phyloP scores from a whole-genome alignment of 23 tunicate species.

The Ciona savignyi region DNA sequence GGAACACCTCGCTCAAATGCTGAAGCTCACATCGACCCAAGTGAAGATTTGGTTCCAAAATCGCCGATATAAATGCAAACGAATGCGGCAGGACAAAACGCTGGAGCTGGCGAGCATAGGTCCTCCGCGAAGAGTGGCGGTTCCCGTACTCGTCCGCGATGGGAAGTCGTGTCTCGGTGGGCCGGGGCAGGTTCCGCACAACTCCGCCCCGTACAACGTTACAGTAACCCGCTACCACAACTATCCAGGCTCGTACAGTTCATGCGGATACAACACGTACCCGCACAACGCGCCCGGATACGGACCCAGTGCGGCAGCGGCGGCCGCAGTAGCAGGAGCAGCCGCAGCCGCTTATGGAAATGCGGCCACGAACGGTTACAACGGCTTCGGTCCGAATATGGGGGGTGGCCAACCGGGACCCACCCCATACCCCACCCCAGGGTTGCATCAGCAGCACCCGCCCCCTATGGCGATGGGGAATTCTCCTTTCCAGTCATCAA shows the following conservation, averaged over 20 bases:
- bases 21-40: constrained; percentile 94
- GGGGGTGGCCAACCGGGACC: constrained; percentile 28
- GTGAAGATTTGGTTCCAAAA: constrained; percentile 99
- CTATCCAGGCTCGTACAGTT: constrained; percentile 70
- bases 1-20: constrained; percentile 90
- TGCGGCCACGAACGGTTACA: constrained; percentile 31
- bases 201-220: constrained; percentile 85
- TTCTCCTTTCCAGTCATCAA: constrained; percentile 20
- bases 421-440: constrained; percentile 18
- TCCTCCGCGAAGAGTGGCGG: constrained; percentile 76
- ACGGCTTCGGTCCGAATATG: constrained; percentile 30
- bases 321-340: constrained; percentile 30
- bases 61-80: constrained; percentile 92
- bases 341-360: constrained; percentile 69
- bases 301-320: constrained; percentile 54
- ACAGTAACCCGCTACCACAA: constrained; percentile 75
- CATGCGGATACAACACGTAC: constrained; percentile 55
- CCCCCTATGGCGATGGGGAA: constrained; percentile 17
- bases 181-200: constrained; percentile 30
- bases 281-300: constrained; percentile 35
- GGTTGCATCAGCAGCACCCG: constrained; percentile 51
- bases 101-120: constrained; percentile 83
- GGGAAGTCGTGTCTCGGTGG: constrained; percentile 80
- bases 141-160: constrained; percentile 77
- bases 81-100: constrained; percentile 91